Base-by-base conservation (phyloP, 1,140 invertebrate genomes). In the Triops longicaudatus region DNA sequence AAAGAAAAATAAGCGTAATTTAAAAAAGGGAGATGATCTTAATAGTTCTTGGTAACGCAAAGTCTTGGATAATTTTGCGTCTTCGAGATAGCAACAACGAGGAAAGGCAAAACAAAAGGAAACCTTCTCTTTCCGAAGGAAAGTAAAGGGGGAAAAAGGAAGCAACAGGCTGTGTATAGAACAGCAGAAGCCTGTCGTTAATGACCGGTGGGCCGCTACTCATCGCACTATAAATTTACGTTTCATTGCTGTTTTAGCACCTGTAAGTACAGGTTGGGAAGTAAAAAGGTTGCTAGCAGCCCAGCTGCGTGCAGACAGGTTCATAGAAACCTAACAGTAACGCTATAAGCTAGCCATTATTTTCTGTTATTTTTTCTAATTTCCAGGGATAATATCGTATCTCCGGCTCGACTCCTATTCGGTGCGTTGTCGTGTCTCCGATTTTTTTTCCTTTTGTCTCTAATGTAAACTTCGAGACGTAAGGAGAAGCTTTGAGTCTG, bases 321-420 rank as follows among this genome's bases (percentile, higher is more conserved):
- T 63, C 50, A 63, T 63, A 22, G 50, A 63, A 63, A 63, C 50
- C 50, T 63, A 63, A 14, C 50, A 63, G 50, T 63, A 63, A 63
- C 50, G 50, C 50, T 63, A 63, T 63, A 63, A 63, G 50, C 50
- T 63, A 63, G 50, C 50, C 50, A 63, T 63, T 63, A 63, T 63
- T 63, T 63, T 63, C 50, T 63, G 50, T 63, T 63, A 63, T 63
- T 63, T 63, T 63, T 63, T 63, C 50, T 63, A 63, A 63, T 63
- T 63, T 63, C 50, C 31, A 22, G 50, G 50, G 50, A 17, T 63
- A 63, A 63, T 63, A 63, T 63, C 14, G 50, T 22, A 63, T 63
- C 50, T 63, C 50, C 50, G 50, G 50, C 50, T 63, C 50, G 6
- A 37, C 31, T 37, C 31, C 31, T 7, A 37, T 37, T 37, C 31